A percentile compares a stretch with the other conserved stretches of the same genome.
Evolutionary conservation across 37 sponge, comb jelly and placozoan genomes (phyloP).

Genomic region (Spongilla lacustris): DNA sequence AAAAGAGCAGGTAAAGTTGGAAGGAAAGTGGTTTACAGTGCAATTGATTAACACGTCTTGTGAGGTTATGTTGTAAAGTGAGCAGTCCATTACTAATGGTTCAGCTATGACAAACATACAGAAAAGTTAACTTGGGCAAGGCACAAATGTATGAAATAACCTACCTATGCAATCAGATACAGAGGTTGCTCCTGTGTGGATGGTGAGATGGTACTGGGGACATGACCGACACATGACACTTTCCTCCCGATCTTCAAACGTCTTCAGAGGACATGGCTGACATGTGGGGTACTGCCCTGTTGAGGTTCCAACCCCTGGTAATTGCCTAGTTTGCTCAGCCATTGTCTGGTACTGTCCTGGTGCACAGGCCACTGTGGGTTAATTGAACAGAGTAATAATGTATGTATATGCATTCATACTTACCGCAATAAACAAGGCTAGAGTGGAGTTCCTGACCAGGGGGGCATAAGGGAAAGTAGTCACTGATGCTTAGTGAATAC

Average conservation of each 20-base stretch:
- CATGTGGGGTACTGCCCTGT: background rate
- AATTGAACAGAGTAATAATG: background rate
- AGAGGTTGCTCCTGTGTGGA: background rate
- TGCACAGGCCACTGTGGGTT: background rate
- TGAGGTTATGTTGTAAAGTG: background rate
- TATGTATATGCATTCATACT: background rate
- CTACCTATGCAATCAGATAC: background rate
- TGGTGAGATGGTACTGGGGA: background rate
- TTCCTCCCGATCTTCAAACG: background rate
- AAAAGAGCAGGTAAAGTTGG: background rate
- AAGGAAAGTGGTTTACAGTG: background rate
- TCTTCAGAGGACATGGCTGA: background rate
- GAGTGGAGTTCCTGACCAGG: slow-evolving; percentile 36
- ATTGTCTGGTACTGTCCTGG: background rate
- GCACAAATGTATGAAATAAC: background rate
- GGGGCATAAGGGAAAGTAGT: slow-evolving; percentile 2
- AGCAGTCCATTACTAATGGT: background rate
- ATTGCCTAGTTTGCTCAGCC: background rate
- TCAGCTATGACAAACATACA: background rate
- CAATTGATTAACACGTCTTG: background rate
- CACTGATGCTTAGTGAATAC: slow-evolving; percentile 9
- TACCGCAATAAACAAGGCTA: slow-evolving; percentile 22
- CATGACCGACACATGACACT: background rate
- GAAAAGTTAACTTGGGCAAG: background rate
- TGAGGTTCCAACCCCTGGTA: background rate